Conservation (phyloP, 1,140 invertebrate species). For the Eulimnadia texana region DNA sequence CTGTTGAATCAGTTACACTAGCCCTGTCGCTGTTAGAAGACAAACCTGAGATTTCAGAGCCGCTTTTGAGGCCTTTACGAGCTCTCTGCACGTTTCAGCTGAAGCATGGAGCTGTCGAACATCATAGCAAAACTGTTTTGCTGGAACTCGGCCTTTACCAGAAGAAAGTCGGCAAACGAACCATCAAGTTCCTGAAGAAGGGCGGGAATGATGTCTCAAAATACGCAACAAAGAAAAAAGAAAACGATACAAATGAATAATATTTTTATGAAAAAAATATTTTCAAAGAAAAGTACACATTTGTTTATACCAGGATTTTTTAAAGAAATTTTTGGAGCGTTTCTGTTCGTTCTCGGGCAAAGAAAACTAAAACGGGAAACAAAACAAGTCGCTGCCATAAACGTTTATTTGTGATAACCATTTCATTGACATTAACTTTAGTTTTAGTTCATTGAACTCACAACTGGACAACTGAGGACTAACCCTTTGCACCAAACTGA, state of each 20-base stretch:
- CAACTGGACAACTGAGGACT: too few species aligned
- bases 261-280: background rate
- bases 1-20: conserved; percentile 73
- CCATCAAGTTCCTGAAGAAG: conserved; percentile 38
- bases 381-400: too few species aligned
- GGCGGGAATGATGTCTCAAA: conserved; percentile 4
- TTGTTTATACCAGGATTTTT: too few species aligned
- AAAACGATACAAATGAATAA: background rate
- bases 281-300: too few species aligned
- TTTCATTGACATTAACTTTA: background rate
- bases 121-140: conserved; percentile 80
- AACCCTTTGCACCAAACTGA: too few species aligned
- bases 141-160: conserved; percentile 73
- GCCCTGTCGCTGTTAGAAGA: conserved; percentile 62
- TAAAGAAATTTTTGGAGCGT: too few species aligned
- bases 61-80: conserved; percentile 59
- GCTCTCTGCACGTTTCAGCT: conserved; percentile 71
- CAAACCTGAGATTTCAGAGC: conserved; percentile 43
- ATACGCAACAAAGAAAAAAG: background rate
- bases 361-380: too few species aligned
- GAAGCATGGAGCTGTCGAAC: conserved; percentile 75
- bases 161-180: conserved; percentile 61
- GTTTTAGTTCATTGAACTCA: background rate
- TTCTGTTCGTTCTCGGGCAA: too few species aligned
- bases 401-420: background rate